These are phyloP conservation scores for Leucoraja erinaceus DNA, from an alignment of 2,113 vertebrate species.

Conservation along the genomic window DNA sequence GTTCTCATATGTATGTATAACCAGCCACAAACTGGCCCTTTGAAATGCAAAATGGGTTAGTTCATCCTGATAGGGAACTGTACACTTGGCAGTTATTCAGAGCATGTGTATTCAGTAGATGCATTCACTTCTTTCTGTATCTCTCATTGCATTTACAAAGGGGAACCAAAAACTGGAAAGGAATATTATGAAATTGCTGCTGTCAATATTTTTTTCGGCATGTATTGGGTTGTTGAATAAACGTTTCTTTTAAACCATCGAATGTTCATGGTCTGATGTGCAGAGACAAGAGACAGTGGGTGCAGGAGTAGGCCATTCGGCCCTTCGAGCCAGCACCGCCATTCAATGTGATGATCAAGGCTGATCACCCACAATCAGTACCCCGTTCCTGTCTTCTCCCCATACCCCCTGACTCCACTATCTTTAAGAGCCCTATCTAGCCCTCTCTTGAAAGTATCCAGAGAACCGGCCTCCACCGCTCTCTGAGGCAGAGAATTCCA, in stretches of 20 bases:
- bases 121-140: slow-evolving; percentile 60
- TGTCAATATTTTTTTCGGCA: slow-evolving; percentile 88
- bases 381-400: no score
- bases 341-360: no score
- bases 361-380: no score
- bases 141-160: slow-evolving; percentile 61
- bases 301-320: no score
- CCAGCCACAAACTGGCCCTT: slow-evolving; percentile 39
- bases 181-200: slow-evolving; percentile 74
- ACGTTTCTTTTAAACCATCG: slow-evolving; percentile 83
- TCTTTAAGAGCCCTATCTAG: no score
- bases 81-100: slow-evolving; percentile 47
- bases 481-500: no score
- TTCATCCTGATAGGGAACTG: slow-evolving; percentile 53
- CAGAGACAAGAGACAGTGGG: not conserved
- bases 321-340: no score
- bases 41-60: slow-evolving; percentile 53
- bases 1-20: slow-evolving; percentile 23
- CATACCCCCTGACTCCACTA: no score
- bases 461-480: no score
- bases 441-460: no score
- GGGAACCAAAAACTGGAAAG: slow-evolving; percentile 69
- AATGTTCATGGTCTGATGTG: slow-evolving; percentile 50
- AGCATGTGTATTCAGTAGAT: slow-evolving; percentile 50
- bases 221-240: slow-evolving; percentile 97